A percentile compares a stretch with the other conserved stretches of the same genome.
Conservation (phyloP, 2,113 vertebrate genomes). For the Tautogolabrus adspersus region DNA sequence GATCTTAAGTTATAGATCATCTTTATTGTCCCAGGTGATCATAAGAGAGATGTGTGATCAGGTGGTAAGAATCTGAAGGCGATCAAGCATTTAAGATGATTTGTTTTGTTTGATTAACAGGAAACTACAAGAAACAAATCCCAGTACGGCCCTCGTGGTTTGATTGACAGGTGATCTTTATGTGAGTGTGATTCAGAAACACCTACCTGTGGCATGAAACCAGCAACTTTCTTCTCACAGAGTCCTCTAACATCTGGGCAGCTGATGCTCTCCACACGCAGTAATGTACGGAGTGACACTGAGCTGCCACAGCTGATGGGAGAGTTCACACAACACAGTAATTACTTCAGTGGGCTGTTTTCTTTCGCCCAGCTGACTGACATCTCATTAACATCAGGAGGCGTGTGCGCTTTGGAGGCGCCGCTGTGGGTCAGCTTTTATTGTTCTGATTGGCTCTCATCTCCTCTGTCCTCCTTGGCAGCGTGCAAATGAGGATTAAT, state of each 20-base stretch:
- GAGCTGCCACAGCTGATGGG: constrained; percentile 58
- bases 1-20: neutral
- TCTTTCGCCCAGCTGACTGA: constrained; percentile 64
- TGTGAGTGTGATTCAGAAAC: neutral
- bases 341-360: constrained; percentile 57
- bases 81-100: neutral
- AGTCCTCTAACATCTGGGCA: constrained; percentile 52
- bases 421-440: constrained; percentile 64
- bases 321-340: constrained; percentile 59
- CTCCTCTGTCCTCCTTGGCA: constrained; percentile 54
- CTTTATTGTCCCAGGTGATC: neutral
- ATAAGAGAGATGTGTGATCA: neutral
- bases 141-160: neutral
- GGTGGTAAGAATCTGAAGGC: neutral
- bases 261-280: constrained; percentile 24
- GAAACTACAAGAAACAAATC: neutral
- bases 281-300: constrained; percentile 52
- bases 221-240: neutral
- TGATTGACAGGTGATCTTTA: constrained; percentile 1
- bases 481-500: constrained; percentile 73
- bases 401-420: constrained; percentile 32
- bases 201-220: constrained; percentile 7
- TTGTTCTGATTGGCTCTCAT: constrained; percentile 67
- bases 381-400: constrained; percentile 68
- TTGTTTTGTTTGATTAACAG: neutral